Evolutionary conservation across 2,888 invertebrate genomes (phyloP).

Genomic region (Podabrus alpinus): DNA sequence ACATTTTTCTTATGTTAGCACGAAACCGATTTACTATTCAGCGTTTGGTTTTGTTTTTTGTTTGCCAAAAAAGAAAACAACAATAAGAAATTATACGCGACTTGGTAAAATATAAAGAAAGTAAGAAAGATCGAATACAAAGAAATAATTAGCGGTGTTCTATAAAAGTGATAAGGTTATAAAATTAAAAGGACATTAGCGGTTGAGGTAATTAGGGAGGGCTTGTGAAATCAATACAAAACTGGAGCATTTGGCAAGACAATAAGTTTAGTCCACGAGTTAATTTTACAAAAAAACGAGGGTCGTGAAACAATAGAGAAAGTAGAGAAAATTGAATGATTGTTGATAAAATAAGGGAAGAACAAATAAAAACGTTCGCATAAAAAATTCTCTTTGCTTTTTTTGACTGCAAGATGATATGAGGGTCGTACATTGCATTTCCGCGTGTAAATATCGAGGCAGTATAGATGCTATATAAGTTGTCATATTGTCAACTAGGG

Average conservation of each 20-base stretch:
- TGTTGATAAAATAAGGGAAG: not conserved
- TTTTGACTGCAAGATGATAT: too few relatives aligned
- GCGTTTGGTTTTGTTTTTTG: not conserved
- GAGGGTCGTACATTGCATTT: not conserved
- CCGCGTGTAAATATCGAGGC: too few relatives aligned
- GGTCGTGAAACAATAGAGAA: not conserved
- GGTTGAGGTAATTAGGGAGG: not conserved
- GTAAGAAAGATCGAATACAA: not conserved
- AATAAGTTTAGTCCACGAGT: not conserved
- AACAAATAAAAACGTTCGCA: not conserved
- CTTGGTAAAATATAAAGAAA: not conserved
- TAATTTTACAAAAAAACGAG: not conserved
- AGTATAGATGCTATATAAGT: too few relatives aligned
- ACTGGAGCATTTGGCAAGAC: not conserved
- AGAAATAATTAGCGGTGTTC: not conserved
- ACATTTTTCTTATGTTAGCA: not conserved
- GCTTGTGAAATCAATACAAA: not conserved
- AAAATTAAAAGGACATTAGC: not conserved
- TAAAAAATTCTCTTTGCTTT: not conserved
- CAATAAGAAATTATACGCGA: not conserved
- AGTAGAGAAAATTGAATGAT: not conserved
- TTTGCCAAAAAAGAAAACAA: not conserved
- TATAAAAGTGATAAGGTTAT: not conserved
- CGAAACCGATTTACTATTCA: not conserved
- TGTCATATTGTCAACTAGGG: too few relatives aligned